Conservation (phyloP, 2,797 vertebrate genomes). For the Tokudaia tokunoshimensis region DNA sequence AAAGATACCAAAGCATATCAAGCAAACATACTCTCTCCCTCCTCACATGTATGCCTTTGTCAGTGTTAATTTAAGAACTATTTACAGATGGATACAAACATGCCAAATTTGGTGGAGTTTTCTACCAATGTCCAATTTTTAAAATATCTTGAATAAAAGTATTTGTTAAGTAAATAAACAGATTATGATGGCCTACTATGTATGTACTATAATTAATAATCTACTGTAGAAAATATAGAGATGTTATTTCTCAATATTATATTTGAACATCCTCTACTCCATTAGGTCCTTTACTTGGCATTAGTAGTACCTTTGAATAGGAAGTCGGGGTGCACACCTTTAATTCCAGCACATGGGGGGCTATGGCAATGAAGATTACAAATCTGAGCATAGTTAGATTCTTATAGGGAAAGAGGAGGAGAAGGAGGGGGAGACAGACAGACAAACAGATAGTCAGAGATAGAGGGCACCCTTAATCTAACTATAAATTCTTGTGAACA, state of each 20-base stretch:
- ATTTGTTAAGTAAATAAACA: conserved; percentile 46
- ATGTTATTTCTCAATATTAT: conserved; percentile 25
- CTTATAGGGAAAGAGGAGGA: neutral
- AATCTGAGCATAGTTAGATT: neutral
- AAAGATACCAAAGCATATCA: conserved; percentile 28
- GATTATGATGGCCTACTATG: neutral
- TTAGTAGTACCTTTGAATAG: neutral
- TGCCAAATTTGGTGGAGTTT: conserved; percentile 5
- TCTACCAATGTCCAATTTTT: conserved; percentile 45
- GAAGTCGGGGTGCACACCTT: neutral
- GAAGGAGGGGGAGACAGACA: neutral
- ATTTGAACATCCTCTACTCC: conserved; percentile 51
- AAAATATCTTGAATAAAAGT: neutral
- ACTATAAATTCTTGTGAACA: conserved; percentile 28
- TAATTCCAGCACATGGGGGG: neutral
- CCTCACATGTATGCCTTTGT: neutral
- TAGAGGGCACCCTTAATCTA: neutral
- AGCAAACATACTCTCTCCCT: neutral
- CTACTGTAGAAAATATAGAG: neutral
- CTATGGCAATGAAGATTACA: no score
- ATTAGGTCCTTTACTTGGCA: neutral
- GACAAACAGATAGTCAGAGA: neutral
- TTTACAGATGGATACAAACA: neutral
- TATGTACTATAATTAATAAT: neutral
- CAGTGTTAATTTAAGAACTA: conserved; percentile 59